Evolutionary conservation across 2,113 vertebrate species (phyloP), one percentile per base, ranked within the genome.

Genomic region (Piliocolobus tephrosceles): DNA sequence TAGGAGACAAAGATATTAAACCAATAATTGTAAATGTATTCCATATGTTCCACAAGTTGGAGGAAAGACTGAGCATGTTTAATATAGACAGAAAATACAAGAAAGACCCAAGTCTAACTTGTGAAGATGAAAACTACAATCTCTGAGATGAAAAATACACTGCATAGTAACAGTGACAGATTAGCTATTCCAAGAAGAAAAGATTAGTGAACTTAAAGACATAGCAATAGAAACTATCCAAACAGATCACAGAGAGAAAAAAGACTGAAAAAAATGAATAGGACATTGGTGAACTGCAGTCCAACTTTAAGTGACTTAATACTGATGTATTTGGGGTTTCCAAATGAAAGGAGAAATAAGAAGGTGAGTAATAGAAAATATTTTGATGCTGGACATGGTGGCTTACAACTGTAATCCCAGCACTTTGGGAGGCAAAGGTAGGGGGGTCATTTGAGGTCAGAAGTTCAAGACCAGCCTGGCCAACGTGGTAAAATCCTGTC

Each of bases 161-260:
- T 84, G 38, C 7, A 58, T 75, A 45, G n/a, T 91, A 90, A 75
- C 35, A 75, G 91, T 12, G 55, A n/a, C 16, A 95, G 73, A 57
- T 88, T 45, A 58, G 30, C 16, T 91, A 86, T 86, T 70, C 50
- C 2, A 72, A 93, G 66, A 86, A 95, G n/a, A 75, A 94, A 92
- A 89, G 64, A 75, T 84, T 25, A 89, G 52, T 82, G 66, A 95
- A 90, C 6, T 18, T 82, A 84, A 90, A 89, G 87, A 72, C 43
- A 86, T 7, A 43, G 38, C 8, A 50, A 64, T 30, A 91, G 66
- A 82, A 92, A 95, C 10, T 58, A 95, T 57, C 43, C 5, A 80
- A 50, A 66, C 55, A 57, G 82, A 52, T 68, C 47, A 43, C 6
- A 52, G 40, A 85, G 52, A n/a, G 81, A 79, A 85, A 76, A 73